A percentile compares a stretch with the other conserved stretches of the same genome.
These are phyloP conservation scores for Echinops telfairi DNA, from an alignment of 2,113 vertebrate species.

Conservation along the genomic window DNA sequence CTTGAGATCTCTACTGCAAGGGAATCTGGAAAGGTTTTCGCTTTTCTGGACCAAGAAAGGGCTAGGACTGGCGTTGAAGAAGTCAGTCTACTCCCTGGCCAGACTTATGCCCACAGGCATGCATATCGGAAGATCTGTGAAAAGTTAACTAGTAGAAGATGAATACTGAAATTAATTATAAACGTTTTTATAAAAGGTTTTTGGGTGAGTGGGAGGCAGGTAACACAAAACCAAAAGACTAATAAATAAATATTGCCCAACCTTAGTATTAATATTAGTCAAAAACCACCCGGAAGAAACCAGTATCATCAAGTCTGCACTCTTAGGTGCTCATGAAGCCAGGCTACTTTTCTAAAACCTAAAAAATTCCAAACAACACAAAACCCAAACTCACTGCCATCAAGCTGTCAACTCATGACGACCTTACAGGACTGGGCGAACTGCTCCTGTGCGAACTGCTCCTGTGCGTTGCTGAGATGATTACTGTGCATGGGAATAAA, in stretches of 20 bases:
- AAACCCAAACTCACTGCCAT: too few species aligned
- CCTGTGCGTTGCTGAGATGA: too few species aligned
- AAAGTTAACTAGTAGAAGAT: not conserved
- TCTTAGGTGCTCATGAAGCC: too few species aligned
- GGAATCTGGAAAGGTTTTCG: not conserved
- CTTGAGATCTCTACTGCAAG: constrained; percentile 41
- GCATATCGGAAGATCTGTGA: not conserved
- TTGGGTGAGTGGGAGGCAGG: not conserved
- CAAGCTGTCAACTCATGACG: too few species aligned
- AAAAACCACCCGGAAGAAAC: not conserved
- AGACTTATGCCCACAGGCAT: not conserved
- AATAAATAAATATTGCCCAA: not conserved
- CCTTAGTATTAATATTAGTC: not conserved
- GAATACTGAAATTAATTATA: not conserved
- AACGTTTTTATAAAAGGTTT: not conserved
- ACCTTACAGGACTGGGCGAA: too few species aligned
- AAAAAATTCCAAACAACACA: too few species aligned
- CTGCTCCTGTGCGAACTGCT: too few species aligned
- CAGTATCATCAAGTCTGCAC: not conserved
- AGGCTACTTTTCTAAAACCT: too few species aligned
- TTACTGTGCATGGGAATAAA: too few species aligned
- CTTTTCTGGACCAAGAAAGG: not conserved
- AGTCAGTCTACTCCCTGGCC: not conserved
- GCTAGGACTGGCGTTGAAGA: not conserved
- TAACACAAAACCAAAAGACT: not conserved